These are phyloP conservation scores for Eurytoma californica DNA, from an alignment of 2,888 invertebrate species.

Conservation along the genomic window DNA sequence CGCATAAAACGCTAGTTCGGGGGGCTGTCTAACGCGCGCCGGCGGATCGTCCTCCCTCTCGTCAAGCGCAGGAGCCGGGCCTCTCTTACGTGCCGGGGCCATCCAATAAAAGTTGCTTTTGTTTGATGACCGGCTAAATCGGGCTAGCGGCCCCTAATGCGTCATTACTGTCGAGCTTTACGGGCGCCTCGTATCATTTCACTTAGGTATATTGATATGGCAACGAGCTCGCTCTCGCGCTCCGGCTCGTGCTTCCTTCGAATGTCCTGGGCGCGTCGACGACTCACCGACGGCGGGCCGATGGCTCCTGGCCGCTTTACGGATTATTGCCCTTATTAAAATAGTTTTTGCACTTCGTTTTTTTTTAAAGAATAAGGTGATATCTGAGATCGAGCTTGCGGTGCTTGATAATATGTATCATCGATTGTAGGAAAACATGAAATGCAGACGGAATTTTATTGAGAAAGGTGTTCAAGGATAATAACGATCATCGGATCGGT, in stretches of 20 bases:
- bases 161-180: constrained; percentile 75
- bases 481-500: neutral
- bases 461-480: neutral
- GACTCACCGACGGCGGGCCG: constrained; percentile 46
- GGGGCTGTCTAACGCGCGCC: constrained; percentile 37
- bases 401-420: constrained; percentile 1
- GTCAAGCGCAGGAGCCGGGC: constrained; percentile 59
- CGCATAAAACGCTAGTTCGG: constrained; percentile 63
- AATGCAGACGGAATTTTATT: neutral
- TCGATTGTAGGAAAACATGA: neutral
- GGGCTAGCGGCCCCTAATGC: constrained; percentile 75
- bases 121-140: constrained; percentile 75
- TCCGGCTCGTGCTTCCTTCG: constrained; percentile 68
- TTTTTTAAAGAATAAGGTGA: constrained; percentile 12
- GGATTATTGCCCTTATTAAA: constrained; percentile 57
- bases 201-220: constrained; percentile 76
- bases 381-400: neutral
- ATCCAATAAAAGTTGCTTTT: constrained; percentile 75
- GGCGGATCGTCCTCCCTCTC: constrained; percentile 59
- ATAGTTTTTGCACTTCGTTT: constrained; percentile 54
- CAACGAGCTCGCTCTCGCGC: constrained; percentile 70
- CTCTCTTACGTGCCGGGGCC: constrained; percentile 67
- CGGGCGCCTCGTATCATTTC: constrained; percentile 75
- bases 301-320: neutral
- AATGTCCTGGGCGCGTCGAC: constrained; percentile 64